A percentile compares a stretch with the other conserved stretches of the same genome.
Evolutionary conservation across 2,888 invertebrate species (phyloP).

Genomic region (Drosophila colorata): DNA sequence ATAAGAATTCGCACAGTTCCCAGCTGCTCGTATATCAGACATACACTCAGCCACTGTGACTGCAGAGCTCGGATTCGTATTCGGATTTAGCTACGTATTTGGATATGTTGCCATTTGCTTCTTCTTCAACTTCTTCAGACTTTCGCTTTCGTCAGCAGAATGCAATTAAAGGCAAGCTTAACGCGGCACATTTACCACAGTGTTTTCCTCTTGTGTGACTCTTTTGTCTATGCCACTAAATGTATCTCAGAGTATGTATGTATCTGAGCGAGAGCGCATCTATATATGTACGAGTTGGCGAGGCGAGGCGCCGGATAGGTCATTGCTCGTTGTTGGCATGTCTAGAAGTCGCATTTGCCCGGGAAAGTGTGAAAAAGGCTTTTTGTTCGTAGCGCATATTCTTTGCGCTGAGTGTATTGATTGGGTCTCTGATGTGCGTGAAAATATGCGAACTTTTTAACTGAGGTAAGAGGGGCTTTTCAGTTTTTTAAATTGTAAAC

Average conservation of each 20-base stretch:
- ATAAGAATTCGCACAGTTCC: not conserved
- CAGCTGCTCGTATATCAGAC: slow-evolving; percentile 1
- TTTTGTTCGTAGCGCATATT: slow-evolving; percentile 28
- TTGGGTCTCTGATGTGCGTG: slow-evolving; percentile 26
- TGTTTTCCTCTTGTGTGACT: slow-evolving; percentile 40
- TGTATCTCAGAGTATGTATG: slow-evolving; percentile 39
- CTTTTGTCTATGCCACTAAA: slow-evolving; percentile 53
- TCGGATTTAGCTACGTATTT: slow-evolving; percentile 10
- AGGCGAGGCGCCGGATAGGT: slow-evolving; percentile 34
- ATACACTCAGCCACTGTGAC: not conserved
- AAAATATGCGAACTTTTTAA: slow-evolving; percentile 50
- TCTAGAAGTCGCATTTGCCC: slow-evolving; percentile 43
- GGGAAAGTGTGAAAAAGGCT: slow-evolving; percentile 67
- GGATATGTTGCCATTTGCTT: slow-evolving; percentile 21
- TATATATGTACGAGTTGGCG: slow-evolving; percentile 5
- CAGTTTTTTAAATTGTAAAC: slow-evolving; percentile 39
- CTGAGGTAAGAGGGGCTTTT: slow-evolving; percentile 39
- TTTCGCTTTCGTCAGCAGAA: slow-evolving; percentile 69
- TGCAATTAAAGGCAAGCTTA: slow-evolving; percentile 74
- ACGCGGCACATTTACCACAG: slow-evolving; percentile 42
- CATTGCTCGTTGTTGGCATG: slow-evolving; percentile 47
- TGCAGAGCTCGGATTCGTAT: slow-evolving; percentile 15
- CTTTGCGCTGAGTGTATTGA: slow-evolving; percentile 30
- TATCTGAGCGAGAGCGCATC: slow-evolving; percentile 23
- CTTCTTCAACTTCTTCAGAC: slow-evolving; percentile 26